These are phyloP conservation scores for Acrossocheilus wenchowensis DNA, from an alignment of 2,797 vertebrate species.

Conservation along the genomic window DNA sequence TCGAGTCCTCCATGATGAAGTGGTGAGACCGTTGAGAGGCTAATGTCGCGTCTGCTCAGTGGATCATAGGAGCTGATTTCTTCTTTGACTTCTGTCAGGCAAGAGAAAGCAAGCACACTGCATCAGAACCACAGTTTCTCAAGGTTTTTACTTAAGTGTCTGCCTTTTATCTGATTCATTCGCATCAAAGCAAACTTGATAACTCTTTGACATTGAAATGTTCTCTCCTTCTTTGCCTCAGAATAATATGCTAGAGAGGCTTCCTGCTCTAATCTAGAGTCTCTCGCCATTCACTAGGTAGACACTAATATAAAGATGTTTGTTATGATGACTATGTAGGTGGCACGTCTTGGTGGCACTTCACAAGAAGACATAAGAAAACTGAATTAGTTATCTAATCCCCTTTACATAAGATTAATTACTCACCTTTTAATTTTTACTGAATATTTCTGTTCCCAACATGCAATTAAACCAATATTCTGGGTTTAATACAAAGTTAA, in stretches of 20 bases:
- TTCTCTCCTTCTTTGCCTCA: slow-evolving; percentile 7
- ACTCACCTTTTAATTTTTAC: neutral
- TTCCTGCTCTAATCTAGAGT: slow-evolving; percentile 10
- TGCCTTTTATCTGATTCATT: slow-evolving; percentile 16
- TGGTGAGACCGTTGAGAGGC: slow-evolving; percentile 31
- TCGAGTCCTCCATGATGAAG: slow-evolving; percentile 67
- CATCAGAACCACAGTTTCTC: slow-evolving; percentile 24
- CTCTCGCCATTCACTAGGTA: neutral
- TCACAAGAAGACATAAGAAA: slow-evolving; percentile 35
- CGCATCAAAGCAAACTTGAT: slow-evolving; percentile 32
- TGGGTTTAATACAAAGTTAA: neutral
- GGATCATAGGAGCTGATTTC: slow-evolving; percentile 43
- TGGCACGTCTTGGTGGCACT: slow-evolving; percentile 14
- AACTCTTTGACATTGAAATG: slow-evolving; percentile 48
- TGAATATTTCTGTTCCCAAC: neutral
- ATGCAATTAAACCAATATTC: neutral
- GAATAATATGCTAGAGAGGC: slow-evolving; percentile 13
- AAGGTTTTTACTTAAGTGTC: slow-evolving; percentile 29
- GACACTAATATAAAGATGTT: slow-evolving; percentile 37
- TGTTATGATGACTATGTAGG: slow-evolving; percentile 43
- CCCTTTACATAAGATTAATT: slow-evolving; percentile 33
- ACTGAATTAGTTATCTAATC: slow-evolving; percentile 42
- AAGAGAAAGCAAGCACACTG: neutral
- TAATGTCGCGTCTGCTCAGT: slow-evolving; percentile 23
- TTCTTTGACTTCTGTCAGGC: slow-evolving; percentile 24